Conservation (phyloP, 2,888 invertebrate genomes). For the Oxystoma pomonae region DNA sequence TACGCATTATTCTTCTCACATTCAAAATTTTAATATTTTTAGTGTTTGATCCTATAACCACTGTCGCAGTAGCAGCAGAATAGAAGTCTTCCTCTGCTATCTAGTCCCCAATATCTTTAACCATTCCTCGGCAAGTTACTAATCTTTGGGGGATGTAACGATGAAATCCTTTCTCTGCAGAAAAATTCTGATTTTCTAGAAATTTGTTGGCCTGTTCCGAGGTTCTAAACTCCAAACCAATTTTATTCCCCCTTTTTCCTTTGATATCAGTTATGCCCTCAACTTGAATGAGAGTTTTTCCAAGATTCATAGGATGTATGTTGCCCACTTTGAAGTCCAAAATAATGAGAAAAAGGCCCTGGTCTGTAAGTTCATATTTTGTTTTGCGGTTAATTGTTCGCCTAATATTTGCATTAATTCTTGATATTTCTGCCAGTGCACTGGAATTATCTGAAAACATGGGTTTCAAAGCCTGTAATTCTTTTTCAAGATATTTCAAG, state of each 20-base stretch:
- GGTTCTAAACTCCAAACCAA: neutral
- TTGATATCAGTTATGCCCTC: neutral
- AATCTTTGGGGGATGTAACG: neutral
- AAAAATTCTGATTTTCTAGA: neutral
- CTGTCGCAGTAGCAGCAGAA: too few species aligned
- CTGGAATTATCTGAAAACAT: neutral
- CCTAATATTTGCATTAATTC: neutral
- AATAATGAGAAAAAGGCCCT: neutral
- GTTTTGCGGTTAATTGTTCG: neutral
- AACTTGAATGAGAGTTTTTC: neutral
- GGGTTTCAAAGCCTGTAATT: neutral
- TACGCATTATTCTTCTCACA: too few species aligned
- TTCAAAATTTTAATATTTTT: too few species aligned
- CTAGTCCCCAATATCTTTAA: neutral
- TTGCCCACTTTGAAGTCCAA: neutral
- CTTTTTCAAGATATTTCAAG: neutral
- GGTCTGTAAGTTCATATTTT: neutral
- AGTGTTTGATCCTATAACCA: too few species aligned
- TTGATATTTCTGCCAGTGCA: neutral
- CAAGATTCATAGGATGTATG: conserved; percentile 1
- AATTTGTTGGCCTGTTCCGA: neutral
- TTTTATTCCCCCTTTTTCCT: neutral
- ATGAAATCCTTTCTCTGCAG: neutral
- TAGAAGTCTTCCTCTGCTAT: too few species aligned
- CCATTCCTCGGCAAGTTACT: neutral